Evolutionary conservation across 2,888 invertebrate species (phyloP).

Genomic region (Chrysolina oricalcia): DNA sequence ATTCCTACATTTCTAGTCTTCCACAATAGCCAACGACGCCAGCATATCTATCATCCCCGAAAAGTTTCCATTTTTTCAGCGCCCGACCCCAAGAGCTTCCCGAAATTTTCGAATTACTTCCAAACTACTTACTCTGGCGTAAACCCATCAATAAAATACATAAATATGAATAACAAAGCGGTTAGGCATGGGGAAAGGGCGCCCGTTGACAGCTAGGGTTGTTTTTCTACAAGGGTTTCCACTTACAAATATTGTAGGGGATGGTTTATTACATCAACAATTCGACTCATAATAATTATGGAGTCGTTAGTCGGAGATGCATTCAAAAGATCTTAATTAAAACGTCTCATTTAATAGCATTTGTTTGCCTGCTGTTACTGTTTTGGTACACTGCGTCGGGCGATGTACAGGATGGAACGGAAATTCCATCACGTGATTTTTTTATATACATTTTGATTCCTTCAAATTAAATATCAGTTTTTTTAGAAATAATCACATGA

Average conservation of each 20-base stretch:
- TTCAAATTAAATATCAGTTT: too few relatives aligned
- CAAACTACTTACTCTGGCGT: conserved; percentile 52
- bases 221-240: conserved; percentile 61
- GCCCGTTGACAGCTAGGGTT: conserved; percentile 53
- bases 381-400: not conserved
- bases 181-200: conserved; percentile 43
- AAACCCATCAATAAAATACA: conserved; percentile 52
- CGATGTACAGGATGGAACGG: conserved; percentile 23
- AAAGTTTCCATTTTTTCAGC: conserved; percentile 20
- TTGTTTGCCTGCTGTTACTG: conserved; percentile 24
- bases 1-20: not conserved
- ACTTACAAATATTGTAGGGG: conserved; percentile 67
- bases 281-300: conserved; percentile 72
- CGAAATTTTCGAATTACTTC: conserved; percentile 52
- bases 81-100: conserved; percentile 29
- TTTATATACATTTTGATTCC: not conserved
- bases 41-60: conserved; percentile 2
- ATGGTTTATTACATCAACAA: conserved; percentile 71
- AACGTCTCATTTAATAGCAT: conserved; percentile 39
- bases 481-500: too few relatives aligned
- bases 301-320: conserved; percentile 66
- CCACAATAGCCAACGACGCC: not conserved
- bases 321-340: conserved; percentile 52
- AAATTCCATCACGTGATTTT: not conserved
- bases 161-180: conserved; percentile 61